Percentiles rank a stretch among this genome's conserved stretches.
Evolutionary conservation across 1,140 invertebrate genomes (phyloP).

Genomic region (Drosophila ambigua): DNA sequence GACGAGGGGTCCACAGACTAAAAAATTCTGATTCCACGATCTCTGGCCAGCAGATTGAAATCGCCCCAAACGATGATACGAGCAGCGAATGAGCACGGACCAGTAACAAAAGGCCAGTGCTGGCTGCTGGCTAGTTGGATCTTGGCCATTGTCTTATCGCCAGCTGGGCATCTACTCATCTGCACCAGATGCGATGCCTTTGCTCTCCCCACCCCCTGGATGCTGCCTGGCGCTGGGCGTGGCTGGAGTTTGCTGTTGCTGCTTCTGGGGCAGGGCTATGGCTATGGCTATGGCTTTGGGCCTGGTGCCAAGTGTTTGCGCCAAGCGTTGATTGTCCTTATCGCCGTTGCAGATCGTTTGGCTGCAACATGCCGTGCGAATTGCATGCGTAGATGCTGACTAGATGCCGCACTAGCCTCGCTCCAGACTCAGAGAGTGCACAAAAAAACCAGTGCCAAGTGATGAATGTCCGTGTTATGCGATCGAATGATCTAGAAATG

Average conservation of each 20-base stretch:
- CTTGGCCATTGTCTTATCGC: constrained; percentile 56
- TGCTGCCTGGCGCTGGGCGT: constrained; percentile 63
- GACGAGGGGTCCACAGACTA: not conserved
- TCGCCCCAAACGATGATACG: constrained; percentile 45
- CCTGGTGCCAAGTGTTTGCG: constrained; percentile 77
- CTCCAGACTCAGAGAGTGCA: constrained; percentile 20
- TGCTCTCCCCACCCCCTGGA: not conserved
- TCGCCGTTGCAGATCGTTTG: constrained; percentile 50
- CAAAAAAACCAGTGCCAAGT: constrained; percentile 60
- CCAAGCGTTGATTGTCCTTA: constrained; percentile 80
- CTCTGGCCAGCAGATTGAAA: constrained; percentile 54
- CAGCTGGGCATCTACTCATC: constrained; percentile 50
- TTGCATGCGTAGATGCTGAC: constrained; percentile 74
- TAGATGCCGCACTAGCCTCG: constrained; percentile 46
- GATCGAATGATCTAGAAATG: constrained; percentile 83
- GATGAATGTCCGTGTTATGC: constrained; percentile 83
- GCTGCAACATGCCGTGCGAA: constrained; percentile 46
- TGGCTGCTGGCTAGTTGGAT: not conserved
- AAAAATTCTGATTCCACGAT: constrained; percentile 41
- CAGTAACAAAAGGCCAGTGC: constrained; percentile 29
- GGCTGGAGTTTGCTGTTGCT: not conserved
- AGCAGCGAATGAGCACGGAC: constrained; percentile 20
- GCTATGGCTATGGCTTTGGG: constrained; percentile 16
- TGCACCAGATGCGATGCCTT: not conserved
- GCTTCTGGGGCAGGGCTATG: constrained; percentile 19